Evolutionary conservation across 2,797 vertebrate species (phyloP), one percentile per base, ranked within the genome.

Genomic region (Acomys russatus): DNA sequence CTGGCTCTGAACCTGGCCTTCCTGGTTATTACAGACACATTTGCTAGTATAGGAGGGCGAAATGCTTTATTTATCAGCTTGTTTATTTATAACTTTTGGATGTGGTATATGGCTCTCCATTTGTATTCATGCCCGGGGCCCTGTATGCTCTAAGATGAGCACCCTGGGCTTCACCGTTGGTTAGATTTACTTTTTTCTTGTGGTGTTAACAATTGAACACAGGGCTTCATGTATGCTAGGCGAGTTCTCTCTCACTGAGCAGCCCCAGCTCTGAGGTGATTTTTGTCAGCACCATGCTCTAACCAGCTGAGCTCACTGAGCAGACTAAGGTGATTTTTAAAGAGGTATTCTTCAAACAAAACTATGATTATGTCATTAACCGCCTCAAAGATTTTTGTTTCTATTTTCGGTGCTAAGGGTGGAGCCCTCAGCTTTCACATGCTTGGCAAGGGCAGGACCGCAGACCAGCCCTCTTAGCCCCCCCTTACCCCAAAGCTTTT

Each of bases 41-140:
- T 84, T 88, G 35, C 91, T 61, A 88, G 49, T 68, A 64, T 18
- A n/a, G 4, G 33, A 10, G 20, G 64, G 90, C 83, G 25, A 91
- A 74, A 30, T 95, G 73, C 80, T 96, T 95, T 82, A 77, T 76
- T 86, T 89, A 91, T 25, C 28, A 38, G 61, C 83, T 90, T 88
- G 9, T 86, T 70, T 89, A 44, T 54, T 92, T 92, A 28, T 88
- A 71, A 71, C 56, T 95, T 90, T 73, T 73, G 80, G n/a, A 87
- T 64, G 12, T 88, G n/a, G 15, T 33, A 76, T 61, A 51, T 92
- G 33, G 79, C 20, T 28, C 49, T 92, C 74, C 14, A 49, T 94
- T 54, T 95, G 51, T 66, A 30, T 15, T 85, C 23, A 30, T 68
- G 38, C 28, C 14, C n/a, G 64, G 51, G 18, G 28, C 56, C 28